Percentiles rank a stretch among this genome's conserved stretches.
Conservation (phyloP, 2,888 invertebrate species). For the Pandemis heparana region DNA sequence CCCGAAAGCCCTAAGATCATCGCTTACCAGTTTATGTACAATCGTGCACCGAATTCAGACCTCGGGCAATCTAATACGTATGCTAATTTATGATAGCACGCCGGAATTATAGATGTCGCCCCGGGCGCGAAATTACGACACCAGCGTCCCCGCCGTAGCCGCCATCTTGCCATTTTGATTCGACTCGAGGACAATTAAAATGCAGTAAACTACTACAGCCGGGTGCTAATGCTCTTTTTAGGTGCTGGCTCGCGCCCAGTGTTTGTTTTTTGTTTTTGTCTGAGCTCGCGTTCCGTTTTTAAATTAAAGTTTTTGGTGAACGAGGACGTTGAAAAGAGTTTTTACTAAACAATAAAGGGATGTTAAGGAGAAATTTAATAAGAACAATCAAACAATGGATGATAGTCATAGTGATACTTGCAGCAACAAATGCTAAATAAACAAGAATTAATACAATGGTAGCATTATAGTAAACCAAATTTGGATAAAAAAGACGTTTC, state of each 20-base stretch:
- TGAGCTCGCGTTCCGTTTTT: conserved; percentile 34
- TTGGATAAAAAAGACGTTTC: too few relatives aligned
- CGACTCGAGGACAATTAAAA: conserved; percentile 66
- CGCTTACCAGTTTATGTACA: conserved; percentile 58
- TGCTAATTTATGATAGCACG: conserved; percentile 82
- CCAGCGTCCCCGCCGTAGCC: conserved; percentile 56
- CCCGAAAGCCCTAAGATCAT: conserved; percentile 45
- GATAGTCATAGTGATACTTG: too few relatives aligned
- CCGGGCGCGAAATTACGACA: conserved; percentile 74
- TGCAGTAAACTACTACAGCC: conserved; percentile 51
- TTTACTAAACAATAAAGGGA: too few relatives aligned
- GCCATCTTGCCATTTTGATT: conserved; percentile 78
- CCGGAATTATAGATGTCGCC: conserved; percentile 83
- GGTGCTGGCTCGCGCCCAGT: conserved; percentile 44
- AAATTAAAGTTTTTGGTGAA: conserved; percentile 26
- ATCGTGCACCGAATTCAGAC: conserved; percentile 72
- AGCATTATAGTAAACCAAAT: too few relatives aligned
- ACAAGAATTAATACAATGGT: too few relatives aligned
- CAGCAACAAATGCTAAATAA: too few relatives aligned
- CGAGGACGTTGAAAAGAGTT: too few relatives aligned
- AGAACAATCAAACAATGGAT: too few relatives aligned
- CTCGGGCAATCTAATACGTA: conserved; percentile 79
- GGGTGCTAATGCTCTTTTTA: conserved; percentile 62
- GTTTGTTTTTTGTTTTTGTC: conserved; percentile 44
- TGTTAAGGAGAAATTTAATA: too few relatives aligned